These are phyloP conservation scores for Brotula barbata DNA, from an alignment of 2,797 vertebrate species.

Conservation along the genomic window DNA sequence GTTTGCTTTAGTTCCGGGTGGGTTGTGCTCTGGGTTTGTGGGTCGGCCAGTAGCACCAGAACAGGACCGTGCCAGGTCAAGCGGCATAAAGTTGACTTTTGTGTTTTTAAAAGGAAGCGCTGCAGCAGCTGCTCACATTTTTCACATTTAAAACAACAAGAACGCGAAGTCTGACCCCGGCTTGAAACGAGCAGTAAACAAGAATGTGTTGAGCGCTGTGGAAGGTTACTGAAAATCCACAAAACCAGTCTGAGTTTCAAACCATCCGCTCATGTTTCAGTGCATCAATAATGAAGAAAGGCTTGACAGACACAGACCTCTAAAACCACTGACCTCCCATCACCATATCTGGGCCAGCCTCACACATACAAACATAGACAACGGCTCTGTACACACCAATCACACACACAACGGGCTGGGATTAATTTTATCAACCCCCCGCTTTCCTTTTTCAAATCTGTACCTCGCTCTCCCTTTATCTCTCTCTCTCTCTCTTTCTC, in stretches of 20 bases:
- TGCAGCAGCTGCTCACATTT: conserved; percentile 18
- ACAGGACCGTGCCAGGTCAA: conserved; percentile 22
- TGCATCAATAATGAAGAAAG: conserved; percentile 46
- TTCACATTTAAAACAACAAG: conserved; percentile 20
- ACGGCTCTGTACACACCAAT: conserved; percentile 21
- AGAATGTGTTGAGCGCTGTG: conserved; percentile 2
- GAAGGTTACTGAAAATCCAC: conserved; percentile 46
- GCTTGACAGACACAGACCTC: conserved; percentile 11
- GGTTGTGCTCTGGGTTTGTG: conserved; percentile 47
- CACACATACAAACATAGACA: neutral
- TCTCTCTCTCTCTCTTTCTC: neutral
- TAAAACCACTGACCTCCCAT: conserved; percentile 16
- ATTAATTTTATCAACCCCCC: conserved; percentile 30
- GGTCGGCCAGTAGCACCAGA: conserved; percentile 38
- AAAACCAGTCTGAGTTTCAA: conserved; percentile 46
- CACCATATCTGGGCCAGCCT: conserved; percentile 18
- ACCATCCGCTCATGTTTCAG: conserved; percentile 53
- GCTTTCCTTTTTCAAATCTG: neutral
- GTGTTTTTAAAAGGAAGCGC: conserved; percentile 45
- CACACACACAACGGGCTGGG: conserved; percentile 21
- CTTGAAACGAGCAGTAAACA: conserved; percentile 27
- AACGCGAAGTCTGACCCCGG: neutral
- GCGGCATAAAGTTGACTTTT: conserved; percentile 10
- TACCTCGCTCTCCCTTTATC: neutral
- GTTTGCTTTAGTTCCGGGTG: conserved; percentile 71